A percentile compares a stretch with the other conserved stretches of the same genome.
Evolutionary conservation across 2,888 invertebrate species (phyloP).

Genomic region (Achlya flavicornis): DNA sequence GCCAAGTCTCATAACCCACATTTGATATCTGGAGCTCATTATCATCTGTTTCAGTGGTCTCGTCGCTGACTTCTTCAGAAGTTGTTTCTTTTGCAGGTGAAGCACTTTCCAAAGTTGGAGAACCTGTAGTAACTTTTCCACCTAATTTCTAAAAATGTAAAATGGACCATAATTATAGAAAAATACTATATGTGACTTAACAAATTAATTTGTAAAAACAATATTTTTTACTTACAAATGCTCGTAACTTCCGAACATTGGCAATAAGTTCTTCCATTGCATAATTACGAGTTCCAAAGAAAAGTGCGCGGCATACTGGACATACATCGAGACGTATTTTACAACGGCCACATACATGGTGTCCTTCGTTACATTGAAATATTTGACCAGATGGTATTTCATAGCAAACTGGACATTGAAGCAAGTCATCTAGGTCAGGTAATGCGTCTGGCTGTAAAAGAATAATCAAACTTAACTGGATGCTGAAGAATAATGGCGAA

Average conservation of each 20-base stretch:
- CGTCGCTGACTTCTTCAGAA: conserved; percentile 53
- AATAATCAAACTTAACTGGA: background rate
- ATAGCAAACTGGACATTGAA: conserved; percentile 85
- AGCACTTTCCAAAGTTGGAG: conserved; percentile 51
- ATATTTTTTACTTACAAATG: conserved; percentile 64
- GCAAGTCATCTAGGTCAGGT: conserved; percentile 79
- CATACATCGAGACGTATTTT: conserved; percentile 73
- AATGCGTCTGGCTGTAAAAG: conserved; percentile 64
- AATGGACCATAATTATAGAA: background rate
- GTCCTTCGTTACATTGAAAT: conserved; percentile 82
- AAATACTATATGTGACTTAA: background rate
- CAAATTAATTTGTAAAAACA: conserved; percentile 6
- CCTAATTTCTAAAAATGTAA: conserved; percentile 63
- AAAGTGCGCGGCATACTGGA: conserved; percentile 79
- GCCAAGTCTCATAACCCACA: conserved; percentile 32
- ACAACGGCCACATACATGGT: conserved; percentile 82
- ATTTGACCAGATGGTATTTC: conserved; percentile 77
- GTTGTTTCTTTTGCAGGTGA: conserved; percentile 51
- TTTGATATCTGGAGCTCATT: conserved; percentile 50
- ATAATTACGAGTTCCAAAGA: conserved; percentile 81
- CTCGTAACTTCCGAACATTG: conserved; percentile 72
- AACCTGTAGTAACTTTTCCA: conserved; percentile 65
- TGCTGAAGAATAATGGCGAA: background rate
- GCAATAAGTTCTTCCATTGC: conserved; percentile 81
- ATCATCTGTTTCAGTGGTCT: conserved; percentile 54